Conservation (phyloP, 2,797 vertebrate genomes). For the Sylvia borin region DNA sequence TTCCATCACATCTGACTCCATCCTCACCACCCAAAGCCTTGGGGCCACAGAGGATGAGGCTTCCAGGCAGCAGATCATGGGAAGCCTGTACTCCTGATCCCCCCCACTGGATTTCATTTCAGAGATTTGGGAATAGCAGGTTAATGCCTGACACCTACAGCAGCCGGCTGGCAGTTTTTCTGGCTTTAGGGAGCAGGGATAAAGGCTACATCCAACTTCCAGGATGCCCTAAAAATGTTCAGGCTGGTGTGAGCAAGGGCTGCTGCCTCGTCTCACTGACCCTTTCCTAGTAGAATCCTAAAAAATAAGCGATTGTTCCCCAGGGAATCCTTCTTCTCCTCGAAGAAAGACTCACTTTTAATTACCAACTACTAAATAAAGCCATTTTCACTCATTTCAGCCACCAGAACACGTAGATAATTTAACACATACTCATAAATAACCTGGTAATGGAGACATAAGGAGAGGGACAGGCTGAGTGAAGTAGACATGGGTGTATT, state of each 20-base stretch:
- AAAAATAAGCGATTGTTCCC: not conserved
- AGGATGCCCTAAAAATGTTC: not conserved
- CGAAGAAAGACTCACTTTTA: not conserved
- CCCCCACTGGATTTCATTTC: not conserved
- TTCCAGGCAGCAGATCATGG: not conserved
- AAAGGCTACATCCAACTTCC: not conserved
- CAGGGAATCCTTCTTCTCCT: not conserved
- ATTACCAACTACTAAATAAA: not conserved
- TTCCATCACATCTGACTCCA: not conserved
- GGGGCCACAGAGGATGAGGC: fast-evolving
- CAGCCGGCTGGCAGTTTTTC: not conserved
- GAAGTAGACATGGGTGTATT: not conserved
- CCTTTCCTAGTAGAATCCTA: not conserved
- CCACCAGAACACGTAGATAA: not conserved
- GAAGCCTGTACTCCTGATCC: not conserved
- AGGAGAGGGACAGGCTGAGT: not conserved
- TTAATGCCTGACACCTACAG: not conserved
- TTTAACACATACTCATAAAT: not conserved
- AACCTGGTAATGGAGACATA: not conserved
- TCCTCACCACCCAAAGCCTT: not conserved
- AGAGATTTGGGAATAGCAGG: not conserved
- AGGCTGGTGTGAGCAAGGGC: not conserved
- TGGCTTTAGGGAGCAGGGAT: not conserved
- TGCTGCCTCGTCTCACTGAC: not conserved
- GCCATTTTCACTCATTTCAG: not conserved